phyloP scores from a whole-genome alignment of 1,140 invertebrate species.

The Brachionus angularis region DNA sequence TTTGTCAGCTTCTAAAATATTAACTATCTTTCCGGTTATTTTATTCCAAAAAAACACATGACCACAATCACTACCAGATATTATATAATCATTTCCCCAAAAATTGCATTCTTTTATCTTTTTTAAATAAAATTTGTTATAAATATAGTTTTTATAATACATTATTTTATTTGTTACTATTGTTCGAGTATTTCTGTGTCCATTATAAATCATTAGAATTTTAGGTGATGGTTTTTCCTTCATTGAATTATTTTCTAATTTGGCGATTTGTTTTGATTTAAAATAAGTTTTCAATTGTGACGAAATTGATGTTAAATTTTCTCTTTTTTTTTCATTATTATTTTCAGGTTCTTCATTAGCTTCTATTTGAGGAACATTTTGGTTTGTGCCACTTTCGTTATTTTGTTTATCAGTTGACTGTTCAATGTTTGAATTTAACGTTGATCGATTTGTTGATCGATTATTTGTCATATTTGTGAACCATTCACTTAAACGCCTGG shows the following conservation, averaged over 20 bases:
- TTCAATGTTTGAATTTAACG: constrained; percentile 48
- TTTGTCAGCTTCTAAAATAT: constrained; percentile 74
- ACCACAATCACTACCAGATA: constrained; percentile 79
- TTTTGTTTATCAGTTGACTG: constrained; percentile 46
- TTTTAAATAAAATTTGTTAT: constrained; percentile 57
- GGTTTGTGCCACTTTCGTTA: too few relatives aligned
- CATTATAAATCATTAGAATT: constrained; percentile 70
- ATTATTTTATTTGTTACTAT: constrained; percentile 51
- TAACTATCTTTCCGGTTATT: constrained; percentile 55
- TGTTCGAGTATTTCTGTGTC: constrained; percentile 72
- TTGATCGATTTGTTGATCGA: constrained; percentile 48
- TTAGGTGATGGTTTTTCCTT: constrained; percentile 52
- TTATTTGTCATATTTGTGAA: neutral
- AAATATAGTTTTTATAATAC: neutral
- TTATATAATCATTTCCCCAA: constrained; percentile 75
- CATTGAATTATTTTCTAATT: constrained; percentile 54
- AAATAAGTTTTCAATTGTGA: too few relatives aligned
- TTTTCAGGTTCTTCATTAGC: too few relatives aligned
- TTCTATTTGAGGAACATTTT: too few relatives aligned
- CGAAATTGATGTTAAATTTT: too few relatives aligned
- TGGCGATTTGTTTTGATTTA: constrained; percentile 47
- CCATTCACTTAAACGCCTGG: neutral
- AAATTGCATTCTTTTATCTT: constrained; percentile 84
- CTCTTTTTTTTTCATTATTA: too few relatives aligned
- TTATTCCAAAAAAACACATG: constrained; percentile 57